phyloP scores from a whole-genome alignment of 2,797 vertebrate species.

The Pseudomugil tenellus region DNA sequence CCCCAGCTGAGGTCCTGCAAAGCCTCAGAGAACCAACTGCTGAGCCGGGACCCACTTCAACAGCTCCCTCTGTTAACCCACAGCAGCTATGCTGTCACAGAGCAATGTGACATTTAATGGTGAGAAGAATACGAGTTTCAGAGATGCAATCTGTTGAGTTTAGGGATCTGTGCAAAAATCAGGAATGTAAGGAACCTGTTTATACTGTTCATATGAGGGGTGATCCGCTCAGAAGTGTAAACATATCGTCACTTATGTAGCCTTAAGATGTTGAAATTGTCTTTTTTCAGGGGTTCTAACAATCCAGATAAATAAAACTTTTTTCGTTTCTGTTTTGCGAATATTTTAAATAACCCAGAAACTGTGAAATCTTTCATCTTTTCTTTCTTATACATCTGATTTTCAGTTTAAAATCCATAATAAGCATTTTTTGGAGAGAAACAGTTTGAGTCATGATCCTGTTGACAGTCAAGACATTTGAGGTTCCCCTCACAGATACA shows the following conservation, averaged over 20 bases:
- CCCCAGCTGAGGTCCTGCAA: conserved; percentile 23
- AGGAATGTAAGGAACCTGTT: conserved; percentile 23
- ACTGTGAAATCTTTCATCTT: background rate
- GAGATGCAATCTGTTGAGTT: conserved; percentile 57
- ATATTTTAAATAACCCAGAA: no score
- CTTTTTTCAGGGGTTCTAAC: no score
- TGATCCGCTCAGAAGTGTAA: background rate
- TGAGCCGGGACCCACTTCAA: conserved; percentile 19
- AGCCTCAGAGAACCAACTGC: conserved; percentile 22
- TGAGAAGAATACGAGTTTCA: conserved; percentile 54
- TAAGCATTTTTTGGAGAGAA: background rate
- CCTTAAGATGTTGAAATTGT: no score
- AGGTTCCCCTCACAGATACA: no score
- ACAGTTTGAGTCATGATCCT: no score
- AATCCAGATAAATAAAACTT: no score
- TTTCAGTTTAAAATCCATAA: background rate
- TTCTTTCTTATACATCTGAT: background rate
- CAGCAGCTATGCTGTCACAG: conserved; percentile 14
- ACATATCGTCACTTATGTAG: no score
- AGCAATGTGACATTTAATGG: conserved; percentile 55
- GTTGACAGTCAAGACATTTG: no score
- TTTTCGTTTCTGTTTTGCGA: background rate
- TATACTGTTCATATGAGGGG: background rate
- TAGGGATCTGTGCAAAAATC: conserved; percentile 42
- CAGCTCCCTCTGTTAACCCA: conserved; percentile 21